A percentile compares a stretch with the other conserved stretches of the same genome.
Conservation (phyloP, 64 coral and sea anemone species). For the Actinia tenebrosa region DNA sequence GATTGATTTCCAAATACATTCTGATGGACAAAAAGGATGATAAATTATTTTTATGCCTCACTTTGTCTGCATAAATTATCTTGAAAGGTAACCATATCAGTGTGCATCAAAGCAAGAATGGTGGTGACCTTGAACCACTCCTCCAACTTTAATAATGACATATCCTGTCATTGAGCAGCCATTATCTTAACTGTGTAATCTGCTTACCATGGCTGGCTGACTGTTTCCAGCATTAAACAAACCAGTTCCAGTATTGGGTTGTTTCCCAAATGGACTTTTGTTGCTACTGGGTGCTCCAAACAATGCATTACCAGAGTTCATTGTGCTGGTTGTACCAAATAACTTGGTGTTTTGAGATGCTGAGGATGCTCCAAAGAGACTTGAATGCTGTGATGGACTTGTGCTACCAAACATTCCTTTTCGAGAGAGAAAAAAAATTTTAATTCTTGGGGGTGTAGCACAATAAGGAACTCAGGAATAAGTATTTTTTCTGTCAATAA, state of each 20-base stretch:
- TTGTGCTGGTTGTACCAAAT: background rate
- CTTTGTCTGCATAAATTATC: background rate
- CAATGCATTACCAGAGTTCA: background rate
- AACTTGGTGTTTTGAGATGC: background rate
- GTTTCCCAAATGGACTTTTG: background rate
- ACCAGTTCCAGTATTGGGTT: background rate
- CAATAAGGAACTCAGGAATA: too few species aligned
- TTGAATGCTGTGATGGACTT: background rate
- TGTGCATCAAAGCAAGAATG: too few species aligned
- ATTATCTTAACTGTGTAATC: background rate
- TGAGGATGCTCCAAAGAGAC: conserved; percentile 6
- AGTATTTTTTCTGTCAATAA: too few species aligned
- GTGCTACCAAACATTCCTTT: background rate
- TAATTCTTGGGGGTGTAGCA: background rate
- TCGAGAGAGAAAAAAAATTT: background rate
- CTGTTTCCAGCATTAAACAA: background rate
- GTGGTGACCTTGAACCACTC: too few species aligned
- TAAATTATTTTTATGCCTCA: background rate
- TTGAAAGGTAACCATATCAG: too few species aligned
- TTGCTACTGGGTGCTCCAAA: background rate
- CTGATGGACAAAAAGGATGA: background rate
- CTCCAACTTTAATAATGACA: too few species aligned
- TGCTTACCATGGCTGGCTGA: background rate
- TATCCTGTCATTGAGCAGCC: background rate
- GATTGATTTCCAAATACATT: conserved; percentile 6